Percentiles rank a stretch among this genome's conserved stretches.
Evolutionary conservation across 2,797 vertebrate species (phyloP).

Genomic region (Muscicapa comitata): DNA sequence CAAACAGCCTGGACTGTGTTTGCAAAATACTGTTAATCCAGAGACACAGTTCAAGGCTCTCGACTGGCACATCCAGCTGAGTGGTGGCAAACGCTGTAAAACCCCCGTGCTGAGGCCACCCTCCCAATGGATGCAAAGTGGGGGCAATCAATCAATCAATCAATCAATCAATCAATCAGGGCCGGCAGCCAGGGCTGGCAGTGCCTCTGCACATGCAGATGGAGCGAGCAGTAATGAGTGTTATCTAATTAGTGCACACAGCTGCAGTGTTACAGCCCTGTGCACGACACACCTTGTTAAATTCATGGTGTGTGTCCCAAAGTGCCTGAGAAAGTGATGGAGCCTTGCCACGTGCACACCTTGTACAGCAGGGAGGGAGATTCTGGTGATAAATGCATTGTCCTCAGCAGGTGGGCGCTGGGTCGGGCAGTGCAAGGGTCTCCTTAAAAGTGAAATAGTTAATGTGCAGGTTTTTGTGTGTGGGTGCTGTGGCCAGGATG

Average conservation of each 20-base stretch:
- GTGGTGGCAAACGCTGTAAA: constrained; percentile 10
- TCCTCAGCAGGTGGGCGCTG: not conserved
- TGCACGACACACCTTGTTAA: constrained; percentile 36
- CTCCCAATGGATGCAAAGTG: not conserved
- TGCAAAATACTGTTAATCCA: too few species aligned
- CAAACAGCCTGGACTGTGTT: too few species aligned
- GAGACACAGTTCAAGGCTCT: not conserved
- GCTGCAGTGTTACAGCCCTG: constrained; percentile 29
- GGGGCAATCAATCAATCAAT: not conserved
- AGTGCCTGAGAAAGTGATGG: not conserved
- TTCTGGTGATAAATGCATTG: not conserved
- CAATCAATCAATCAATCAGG: not conserved
- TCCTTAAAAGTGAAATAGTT: not conserved
- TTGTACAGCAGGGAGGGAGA: not conserved
- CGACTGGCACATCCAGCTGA: not conserved
- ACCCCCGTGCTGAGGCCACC: constrained; percentile 2
- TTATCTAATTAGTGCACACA: constrained; percentile 45
- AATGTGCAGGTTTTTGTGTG: not conserved
- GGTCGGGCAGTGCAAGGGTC: not conserved
- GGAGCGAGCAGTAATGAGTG: constrained; percentile 35
- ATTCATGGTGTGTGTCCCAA: constrained; percentile 4
- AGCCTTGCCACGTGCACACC: not conserved
- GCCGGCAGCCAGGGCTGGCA: not conserved
- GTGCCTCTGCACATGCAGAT: constrained; percentile 27
- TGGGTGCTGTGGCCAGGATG: not conserved